phyloP scores from a whole-genome alignment of 2,113 vertebrate genomes.

The Misgurnus anguillicaudatus region DNA sequence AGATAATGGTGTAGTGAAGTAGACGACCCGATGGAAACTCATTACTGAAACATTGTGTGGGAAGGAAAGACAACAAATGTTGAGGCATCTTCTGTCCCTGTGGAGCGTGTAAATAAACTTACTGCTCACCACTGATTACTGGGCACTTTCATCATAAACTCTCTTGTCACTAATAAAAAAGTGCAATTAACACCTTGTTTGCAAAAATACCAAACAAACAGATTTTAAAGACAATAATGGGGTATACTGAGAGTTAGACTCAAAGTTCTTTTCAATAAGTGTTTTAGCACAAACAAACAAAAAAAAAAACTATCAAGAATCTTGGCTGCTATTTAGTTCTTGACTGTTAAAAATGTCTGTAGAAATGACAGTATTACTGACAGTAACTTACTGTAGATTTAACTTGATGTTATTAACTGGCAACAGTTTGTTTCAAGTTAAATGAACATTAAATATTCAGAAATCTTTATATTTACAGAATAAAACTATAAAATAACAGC shows the following conservation, averaged over 20 bases:
- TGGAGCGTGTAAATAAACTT: slow-evolving; percentile 60
- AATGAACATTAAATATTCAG: no score
- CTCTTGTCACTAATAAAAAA: slow-evolving; percentile 26
- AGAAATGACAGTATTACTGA: no score
- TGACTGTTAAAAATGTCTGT: no score
- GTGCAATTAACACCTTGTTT: slow-evolving; percentile 22
- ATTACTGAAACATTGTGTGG: slow-evolving; percentile 59
- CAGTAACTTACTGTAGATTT: no score
- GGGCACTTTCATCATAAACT: slow-evolving; percentile 35
- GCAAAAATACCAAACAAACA: neutral
- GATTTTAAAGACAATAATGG: neutral
- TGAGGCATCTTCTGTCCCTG: slow-evolving; percentile 61
- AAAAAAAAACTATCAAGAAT: no score
- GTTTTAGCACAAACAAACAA: neutral
- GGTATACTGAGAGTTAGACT: neutral
- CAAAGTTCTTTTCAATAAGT: neutral
- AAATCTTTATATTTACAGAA: no score
- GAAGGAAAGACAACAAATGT: slow-evolving; percentile 54
- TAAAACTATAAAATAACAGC: no score
- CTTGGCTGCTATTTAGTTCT: no score
- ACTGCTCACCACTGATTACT: neutral
- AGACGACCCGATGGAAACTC: slow-evolving; percentile 57
- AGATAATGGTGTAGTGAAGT: slow-evolving; percentile 50
- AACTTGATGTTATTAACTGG: no score
- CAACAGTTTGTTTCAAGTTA: no score